A percentile compares a stretch with the other conserved stretches of the same genome.
Conservation (phyloP, 2,797 vertebrate species). For the Pipistrellus pipistrellus region DNA sequence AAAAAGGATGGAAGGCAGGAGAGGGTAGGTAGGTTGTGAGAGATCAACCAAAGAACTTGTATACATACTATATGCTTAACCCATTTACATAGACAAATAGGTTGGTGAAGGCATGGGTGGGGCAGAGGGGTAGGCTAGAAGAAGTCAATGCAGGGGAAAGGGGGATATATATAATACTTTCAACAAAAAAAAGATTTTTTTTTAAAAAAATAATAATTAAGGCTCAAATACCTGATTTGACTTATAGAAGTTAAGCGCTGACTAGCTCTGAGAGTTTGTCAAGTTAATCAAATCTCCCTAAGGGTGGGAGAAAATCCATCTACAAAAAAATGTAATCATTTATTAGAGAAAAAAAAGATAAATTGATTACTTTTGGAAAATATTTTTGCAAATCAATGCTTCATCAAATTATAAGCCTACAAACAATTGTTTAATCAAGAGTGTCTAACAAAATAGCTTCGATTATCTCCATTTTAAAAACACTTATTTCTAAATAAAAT, state of each 20-base stretch:
- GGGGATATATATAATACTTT: no score
- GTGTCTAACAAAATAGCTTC: background rate
- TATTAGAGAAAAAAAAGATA: background rate
- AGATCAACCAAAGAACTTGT: no score
- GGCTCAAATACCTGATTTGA: background rate
- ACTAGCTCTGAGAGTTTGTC: background rate
- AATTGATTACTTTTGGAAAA: background rate
- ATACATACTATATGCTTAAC: no score
- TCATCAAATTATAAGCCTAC: constrained; percentile 13
- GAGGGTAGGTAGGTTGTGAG: no score
- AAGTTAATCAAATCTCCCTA: background rate
- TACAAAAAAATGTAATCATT: background rate
- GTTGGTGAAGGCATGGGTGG: no score
- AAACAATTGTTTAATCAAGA: background rate
- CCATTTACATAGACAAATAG: no score
- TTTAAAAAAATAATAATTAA: background rate
- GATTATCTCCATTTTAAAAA: background rate
- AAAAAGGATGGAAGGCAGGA: background rate
- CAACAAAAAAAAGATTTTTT: no score
- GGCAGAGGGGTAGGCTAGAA: no score
- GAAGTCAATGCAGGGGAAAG: no score
- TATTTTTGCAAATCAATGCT: background rate
- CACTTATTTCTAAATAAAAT: background rate
- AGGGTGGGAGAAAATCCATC: background rate
- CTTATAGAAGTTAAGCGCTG: background rate